Conservation (phyloP, 2,113 vertebrate species). For the Callaeas wilsoni region DNA sequence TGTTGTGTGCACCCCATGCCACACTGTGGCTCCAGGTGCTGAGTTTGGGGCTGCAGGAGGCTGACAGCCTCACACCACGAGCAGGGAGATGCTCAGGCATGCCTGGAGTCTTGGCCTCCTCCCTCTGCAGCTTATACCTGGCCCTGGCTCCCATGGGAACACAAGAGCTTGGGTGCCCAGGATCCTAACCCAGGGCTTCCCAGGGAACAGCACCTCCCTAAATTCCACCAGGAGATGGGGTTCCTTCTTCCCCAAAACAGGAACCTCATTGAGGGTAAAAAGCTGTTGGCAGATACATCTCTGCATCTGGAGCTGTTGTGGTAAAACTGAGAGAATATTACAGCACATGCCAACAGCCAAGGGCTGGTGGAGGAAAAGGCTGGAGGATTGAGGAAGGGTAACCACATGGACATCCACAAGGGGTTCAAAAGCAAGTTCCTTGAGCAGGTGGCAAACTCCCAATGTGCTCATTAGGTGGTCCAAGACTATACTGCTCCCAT, state of each 20-base stretch:
- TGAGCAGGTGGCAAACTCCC: neutral
- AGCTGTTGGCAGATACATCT: neutral
- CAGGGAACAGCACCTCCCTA: neutral
- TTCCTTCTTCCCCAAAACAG: neutral
- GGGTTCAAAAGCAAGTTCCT: neutral
- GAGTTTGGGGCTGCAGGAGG: neutral
- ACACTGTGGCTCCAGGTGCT: neutral
- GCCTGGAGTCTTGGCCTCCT: neutral
- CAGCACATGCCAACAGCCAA: neutral
- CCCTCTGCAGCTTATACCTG: neutral
- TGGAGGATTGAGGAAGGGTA: neutral
- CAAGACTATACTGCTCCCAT: accelerated
- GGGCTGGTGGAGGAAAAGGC: neutral
- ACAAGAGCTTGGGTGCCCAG: neutral
- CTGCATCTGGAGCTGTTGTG: neutral
- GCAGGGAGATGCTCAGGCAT: neutral
- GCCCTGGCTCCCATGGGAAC: neutral
- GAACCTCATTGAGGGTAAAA: neutral
- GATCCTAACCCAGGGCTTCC: neutral
- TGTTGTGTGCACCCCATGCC: accelerated
- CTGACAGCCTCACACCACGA: accelerated
- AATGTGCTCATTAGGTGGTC: neutral
- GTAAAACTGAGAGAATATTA: neutral
- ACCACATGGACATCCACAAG: accelerated
- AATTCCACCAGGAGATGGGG: neutral